Base-by-base conservation (phyloP, 2,113 vertebrate species). In the Apodemus speciosus region DNA sequence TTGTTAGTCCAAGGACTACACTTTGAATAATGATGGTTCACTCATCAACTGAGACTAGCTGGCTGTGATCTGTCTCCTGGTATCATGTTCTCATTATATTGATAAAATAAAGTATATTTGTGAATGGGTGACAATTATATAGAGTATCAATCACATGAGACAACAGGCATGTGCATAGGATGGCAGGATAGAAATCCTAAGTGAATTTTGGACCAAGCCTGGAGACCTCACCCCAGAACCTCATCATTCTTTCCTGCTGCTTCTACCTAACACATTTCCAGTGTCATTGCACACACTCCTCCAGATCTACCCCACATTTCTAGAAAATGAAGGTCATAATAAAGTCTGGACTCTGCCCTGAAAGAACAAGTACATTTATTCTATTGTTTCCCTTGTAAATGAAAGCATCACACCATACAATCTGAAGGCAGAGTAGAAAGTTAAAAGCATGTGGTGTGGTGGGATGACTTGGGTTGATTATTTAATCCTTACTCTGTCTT, bases 401-500 rank as follows among this genome's bases (percentile, higher is more conserved):
- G 53, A 46, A 95, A 9, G 1, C 0, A n/a, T 6, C 53, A 51
- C 51, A 23, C 8, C 81, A 76, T 18, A 21, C 49, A 89, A 81
- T 53, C 3, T 0, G 25, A 0, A 0, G 53, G 58, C 72, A 89
- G 85, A 62, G 35, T 76, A 66, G 25, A 6, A 8, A 81, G 35
- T n/a, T 66, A 43, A 85, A 92, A 75, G 0, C 43, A 85, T 23
- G n/a, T 0, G 8, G 6, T 81, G 49, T 68, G 58, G 64, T 86
- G 77, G 71, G 27, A 9, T 43, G 77, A 75, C 5, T 46, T 18
- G 38, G 14, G 16, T 38, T 95, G 81, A 4, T 73, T 88, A 53
- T 91, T 92, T 92, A 93, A 96, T 43, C 66, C 71, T 80, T 53
- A 85, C 79, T 90, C 83, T 38, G 40, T 18, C 95, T 97, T 60